Conservation (phyloP, 2,797 vertebrate genomes). For the Uromys caudimaculatus region DNA sequence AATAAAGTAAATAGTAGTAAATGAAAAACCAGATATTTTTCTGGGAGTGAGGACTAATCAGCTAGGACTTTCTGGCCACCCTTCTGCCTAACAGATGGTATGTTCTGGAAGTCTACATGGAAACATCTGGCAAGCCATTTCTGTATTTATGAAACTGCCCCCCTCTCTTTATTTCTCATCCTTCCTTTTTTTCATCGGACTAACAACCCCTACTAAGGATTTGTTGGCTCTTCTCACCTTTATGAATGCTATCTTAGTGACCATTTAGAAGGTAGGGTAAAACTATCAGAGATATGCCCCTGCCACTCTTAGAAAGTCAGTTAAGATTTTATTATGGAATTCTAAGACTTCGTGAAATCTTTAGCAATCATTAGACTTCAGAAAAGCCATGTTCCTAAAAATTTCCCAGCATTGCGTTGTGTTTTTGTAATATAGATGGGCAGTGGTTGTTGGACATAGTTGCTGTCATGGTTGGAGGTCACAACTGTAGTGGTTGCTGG, state of each 20-base stretch:
- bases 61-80: conserved; percentile 66
- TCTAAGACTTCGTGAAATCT: conserved; percentile 28
- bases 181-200: neutral
- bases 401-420: neutral
- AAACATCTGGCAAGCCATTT: conserved; percentile 65
- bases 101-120: conserved; percentile 44
- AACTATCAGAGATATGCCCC: conserved; percentile 22
- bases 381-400: neutral
- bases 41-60: conserved; percentile 76
- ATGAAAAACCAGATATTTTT: conserved; percentile 83
- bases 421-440: neutral
- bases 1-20: conserved; percentile 79
- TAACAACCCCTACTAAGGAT: neutral
- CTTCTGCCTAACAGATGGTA: conserved; percentile 63
- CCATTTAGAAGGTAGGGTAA: conserved; percentile 30
- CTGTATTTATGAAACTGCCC: neutral
- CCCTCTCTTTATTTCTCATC: neutral
- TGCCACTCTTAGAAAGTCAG: conserved; percentile 12
- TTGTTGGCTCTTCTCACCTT: conserved; percentile 5
- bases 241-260: neutral
- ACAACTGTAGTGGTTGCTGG: neutral
- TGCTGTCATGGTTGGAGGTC: neutral
- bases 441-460: neutral
- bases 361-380: conserved; percentile 31
- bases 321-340: conserved; percentile 46